Evolutionary conservation across 2,797 vertebrate species (phyloP), one percentile per base, ranked within the genome.

Genomic region (Knipowitschia caucasica): DNA sequence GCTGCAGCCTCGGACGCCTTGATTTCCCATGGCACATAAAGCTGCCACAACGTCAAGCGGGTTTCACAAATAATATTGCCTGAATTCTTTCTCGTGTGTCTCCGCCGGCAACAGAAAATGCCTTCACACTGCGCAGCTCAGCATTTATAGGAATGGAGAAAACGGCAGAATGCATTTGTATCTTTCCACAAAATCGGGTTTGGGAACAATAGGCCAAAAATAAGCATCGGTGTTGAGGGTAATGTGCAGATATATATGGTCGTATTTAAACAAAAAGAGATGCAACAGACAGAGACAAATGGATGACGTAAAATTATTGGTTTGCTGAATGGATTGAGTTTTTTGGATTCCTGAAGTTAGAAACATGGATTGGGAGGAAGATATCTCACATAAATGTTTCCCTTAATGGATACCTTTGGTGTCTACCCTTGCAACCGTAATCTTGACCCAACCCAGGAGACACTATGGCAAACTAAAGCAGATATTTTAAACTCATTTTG

Each of bases 1-100:
- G 90, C 88, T 80, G 84, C 86, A 86, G 88, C 87, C 84, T 85
- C 89, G 75, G 89, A 89, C 85, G 89, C 84, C 89, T 82, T 96
- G 93, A 94, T 96, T 93, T 95, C 96, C 95, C 95, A 85, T 87
- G 94, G 90, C 89, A 77, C 92, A 87, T 92, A 91, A 94, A 91
- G 91, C 88, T 90, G 90, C 92, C 92, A 91, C 91, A 92, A 91
- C 89, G 87, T 89, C 91, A 90, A 86, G 90, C 87, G 80, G 20
- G 79, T 88, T 93, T 89, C 87, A 84, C 79, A 88, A 85, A 88
- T 90, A 89, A 90, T 91, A 92, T 89, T 84, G 86, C 86, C 75
- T 64, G 71, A 85, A 78, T 86, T 88, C 74, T 77, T 82, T 86
- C 87, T 84, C 83, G 83, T 84, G 69, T 68, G 65, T 75, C 81